Evolutionary conservation across 2,797 vertebrate genomes (phyloP).

Genomic region (Trematomus bernacchii): DNA sequence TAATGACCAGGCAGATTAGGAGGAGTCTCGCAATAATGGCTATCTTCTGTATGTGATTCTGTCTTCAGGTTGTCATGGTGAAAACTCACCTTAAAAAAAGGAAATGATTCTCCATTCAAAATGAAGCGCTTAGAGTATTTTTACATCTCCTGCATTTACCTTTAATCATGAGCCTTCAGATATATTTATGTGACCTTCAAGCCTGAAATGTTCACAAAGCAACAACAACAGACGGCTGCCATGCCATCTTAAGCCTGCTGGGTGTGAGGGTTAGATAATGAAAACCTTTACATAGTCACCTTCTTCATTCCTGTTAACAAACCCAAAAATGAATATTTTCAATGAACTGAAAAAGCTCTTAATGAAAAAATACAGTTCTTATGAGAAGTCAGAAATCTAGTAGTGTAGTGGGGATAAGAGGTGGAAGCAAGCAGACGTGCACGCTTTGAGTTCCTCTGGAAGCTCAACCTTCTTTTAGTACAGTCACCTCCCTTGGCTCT

Average conservation of each 20-base stretch:
- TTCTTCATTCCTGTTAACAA: slow-evolving; percentile 48
- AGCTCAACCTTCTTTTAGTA: slow-evolving; percentile 91
- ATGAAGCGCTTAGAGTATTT: slow-evolving; percentile 10
- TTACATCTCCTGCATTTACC: slow-evolving; percentile 52
- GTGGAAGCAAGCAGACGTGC: slow-evolving; percentile 53
- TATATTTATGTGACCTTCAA: slow-evolving; percentile 73
- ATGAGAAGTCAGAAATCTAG: slow-evolving; percentile 43
- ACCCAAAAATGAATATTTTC: slow-evolving; percentile 46
- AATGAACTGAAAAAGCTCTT: slow-evolving; percentile 23
- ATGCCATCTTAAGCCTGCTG: slow-evolving; percentile 65
- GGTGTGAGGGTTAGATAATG: slow-evolving; percentile 77
- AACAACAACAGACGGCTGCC: slow-evolving; percentile 61
- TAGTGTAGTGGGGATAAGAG: slow-evolving; percentile 37
- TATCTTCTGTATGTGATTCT: slow-evolving; percentile 41
- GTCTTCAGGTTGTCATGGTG: slow-evolving; percentile 71
- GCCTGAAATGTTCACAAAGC: slow-evolving; percentile 62
- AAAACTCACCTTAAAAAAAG: slow-evolving; percentile 26
- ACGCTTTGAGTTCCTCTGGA: slow-evolving; percentile 60
- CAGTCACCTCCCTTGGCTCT: slow-evolving; percentile 88
- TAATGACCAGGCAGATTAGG: slow-evolving; percentile 71
- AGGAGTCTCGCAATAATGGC: slow-evolving; percentile 61
- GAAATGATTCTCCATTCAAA: slow-evolving; percentile 28
- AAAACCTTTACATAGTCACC: slow-evolving; percentile 48
- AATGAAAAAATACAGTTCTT: slow-evolving; percentile 17
- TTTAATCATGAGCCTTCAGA: slow-evolving; percentile 53